phyloP scores from a whole-genome alignment of 2,888 invertebrate species.

The Cecidostiba fungosa region DNA sequence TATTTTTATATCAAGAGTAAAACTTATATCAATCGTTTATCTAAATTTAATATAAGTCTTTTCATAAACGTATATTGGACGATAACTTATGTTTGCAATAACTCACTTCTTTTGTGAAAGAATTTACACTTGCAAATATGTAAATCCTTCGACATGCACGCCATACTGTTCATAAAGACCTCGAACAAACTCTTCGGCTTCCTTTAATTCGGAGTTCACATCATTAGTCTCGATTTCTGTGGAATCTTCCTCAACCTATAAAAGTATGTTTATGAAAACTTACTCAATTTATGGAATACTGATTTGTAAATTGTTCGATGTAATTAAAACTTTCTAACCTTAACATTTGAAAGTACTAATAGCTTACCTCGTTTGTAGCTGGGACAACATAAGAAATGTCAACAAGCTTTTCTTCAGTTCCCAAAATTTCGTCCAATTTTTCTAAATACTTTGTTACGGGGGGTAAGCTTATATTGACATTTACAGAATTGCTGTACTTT shows the following conservation, averaged over 20 bases:
- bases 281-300: not conserved
- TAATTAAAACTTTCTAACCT: not conserved
- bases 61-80: not conserved
- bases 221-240: not conserved
- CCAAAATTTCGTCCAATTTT: conserved; percentile 57
- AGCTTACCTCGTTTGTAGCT: conserved; percentile 40
- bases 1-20: not conserved
- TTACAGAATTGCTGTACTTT: not conserved
- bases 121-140: conserved; percentile 25
- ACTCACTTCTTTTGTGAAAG: not conserved
- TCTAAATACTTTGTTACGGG: conserved; percentile 49
- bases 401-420: conserved; percentile 26
- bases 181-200: conserved; percentile 1
- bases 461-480: conserved; percentile 21
- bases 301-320: not conserved
- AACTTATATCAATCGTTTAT: not conserved
- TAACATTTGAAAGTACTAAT: not conserved
- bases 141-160: not conserved
- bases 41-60: not conserved
- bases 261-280: not conserved
- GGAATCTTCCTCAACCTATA: not conserved
- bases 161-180: conserved; percentile 30
- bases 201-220: not conserved
- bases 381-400: conserved; percentile 19
- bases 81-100: not conserved